phyloP scores from a whole-genome alignment of 2,113 vertebrate genomes.

The Aspiorhynchus laticeps region DNA sequence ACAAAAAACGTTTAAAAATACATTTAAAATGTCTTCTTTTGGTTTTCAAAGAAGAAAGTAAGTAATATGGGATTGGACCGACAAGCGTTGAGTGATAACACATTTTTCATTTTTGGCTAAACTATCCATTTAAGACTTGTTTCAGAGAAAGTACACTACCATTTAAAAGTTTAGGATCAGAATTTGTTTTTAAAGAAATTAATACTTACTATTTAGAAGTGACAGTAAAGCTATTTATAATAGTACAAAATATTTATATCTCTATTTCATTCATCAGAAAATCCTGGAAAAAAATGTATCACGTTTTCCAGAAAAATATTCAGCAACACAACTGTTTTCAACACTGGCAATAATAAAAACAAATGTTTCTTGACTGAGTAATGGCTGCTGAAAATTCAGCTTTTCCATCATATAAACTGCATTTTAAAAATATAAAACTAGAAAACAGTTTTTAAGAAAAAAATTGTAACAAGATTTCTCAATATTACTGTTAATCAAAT shows the following conservation, averaged over 20 bases:
- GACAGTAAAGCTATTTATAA: not conserved
- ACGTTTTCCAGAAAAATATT: not conserved
- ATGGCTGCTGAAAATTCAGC: too few species aligned
- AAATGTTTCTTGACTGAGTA: not conserved
- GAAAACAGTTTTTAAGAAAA: too few species aligned
- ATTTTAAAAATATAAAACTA: too few species aligned
- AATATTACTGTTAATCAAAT: not conserved
- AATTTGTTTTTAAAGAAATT: not conserved
- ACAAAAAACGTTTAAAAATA: not conserved
- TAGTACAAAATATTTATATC: not conserved
- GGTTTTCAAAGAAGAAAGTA: not conserved
- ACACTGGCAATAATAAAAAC: not conserved
- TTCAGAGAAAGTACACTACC: not conserved
- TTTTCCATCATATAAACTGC: too few species aligned
- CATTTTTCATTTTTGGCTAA: not conserved
- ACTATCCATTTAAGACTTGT: not conserved
- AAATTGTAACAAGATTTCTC: not conserved
- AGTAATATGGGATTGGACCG: not conserved
- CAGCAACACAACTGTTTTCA: too few species aligned
- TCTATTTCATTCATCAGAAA: not conserved
- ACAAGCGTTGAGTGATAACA: too few species aligned
- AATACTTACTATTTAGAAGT: not conserved
- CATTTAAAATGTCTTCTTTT: not conserved
- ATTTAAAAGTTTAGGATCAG: not conserved
- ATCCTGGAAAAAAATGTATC: too few species aligned